Conservation (phyloP, 2,797 vertebrate genomes). For the Neosilurus mollespiculum region DNA sequence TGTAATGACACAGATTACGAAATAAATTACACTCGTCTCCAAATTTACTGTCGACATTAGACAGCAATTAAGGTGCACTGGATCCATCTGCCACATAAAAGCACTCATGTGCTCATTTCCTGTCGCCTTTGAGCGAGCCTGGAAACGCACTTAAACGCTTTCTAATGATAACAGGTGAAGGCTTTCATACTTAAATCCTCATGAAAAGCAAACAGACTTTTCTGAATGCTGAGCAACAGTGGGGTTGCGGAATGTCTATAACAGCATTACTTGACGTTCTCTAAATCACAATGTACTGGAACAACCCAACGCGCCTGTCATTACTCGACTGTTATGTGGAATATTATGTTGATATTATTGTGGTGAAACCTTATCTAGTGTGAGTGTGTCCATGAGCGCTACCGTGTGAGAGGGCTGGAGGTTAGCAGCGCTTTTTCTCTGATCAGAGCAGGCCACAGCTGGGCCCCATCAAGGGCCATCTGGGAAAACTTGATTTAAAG, state of each 20-base stretch:
- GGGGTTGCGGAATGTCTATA: slow-evolving; percentile 15
- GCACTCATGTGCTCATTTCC: slow-evolving; percentile 38
- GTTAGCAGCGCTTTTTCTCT: slow-evolving; percentile 49
- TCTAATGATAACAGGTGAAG: slow-evolving; percentile 47
- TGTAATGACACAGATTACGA: slow-evolving; percentile 12
- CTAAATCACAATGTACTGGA: slow-evolving; percentile 32
- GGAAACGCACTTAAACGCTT: slow-evolving; percentile 34
- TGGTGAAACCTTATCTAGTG: slow-evolving; percentile 60
- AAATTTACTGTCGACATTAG: slow-evolving; percentile 23
- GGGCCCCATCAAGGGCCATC: slow-evolving; percentile 75
- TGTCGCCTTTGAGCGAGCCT: slow-evolving; percentile 38
- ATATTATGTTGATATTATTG: slow-evolving; percentile 67
- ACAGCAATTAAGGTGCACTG: slow-evolving; percentile 21
- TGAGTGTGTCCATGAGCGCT: slow-evolving; percentile 54
- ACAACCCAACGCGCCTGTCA: slow-evolving; percentile 50
- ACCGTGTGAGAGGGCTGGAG: slow-evolving; percentile 42
- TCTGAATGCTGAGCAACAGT: slow-evolving; percentile 13
- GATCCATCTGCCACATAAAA: slow-evolving; percentile 44
- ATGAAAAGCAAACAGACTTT: slow-evolving; percentile 41
- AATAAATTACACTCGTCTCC: slow-evolving; percentile 1
- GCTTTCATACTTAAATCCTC: slow-evolving; percentile 42
- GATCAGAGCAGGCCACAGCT: slow-evolving; percentile 68
- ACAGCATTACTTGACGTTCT: slow-evolving; percentile 33
- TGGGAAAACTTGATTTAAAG: slow-evolving; percentile 77
- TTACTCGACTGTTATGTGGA: slow-evolving; percentile 57